Evolutionary conservation across 2,113 vertebrate genomes (phyloP), one percentile per base, ranked within the genome.

Genomic region (Pluvianellus socialis): DNA sequence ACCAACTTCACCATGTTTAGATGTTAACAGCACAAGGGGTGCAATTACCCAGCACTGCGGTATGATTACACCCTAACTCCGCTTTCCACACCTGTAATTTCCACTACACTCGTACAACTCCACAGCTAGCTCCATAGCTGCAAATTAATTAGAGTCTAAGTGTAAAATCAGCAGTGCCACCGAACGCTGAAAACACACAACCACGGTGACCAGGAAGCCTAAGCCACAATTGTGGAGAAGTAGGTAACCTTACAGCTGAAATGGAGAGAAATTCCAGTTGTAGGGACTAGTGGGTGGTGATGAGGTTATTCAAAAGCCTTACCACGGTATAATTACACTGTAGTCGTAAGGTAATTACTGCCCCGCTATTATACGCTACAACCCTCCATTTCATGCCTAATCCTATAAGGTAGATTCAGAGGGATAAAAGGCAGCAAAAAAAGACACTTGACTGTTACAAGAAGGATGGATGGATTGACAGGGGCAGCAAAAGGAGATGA

Each of bases 51-150:
- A 33, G 92, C 42, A 13, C 15, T 2, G 1, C 0, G 13, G 44
- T 13, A 8, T 24, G 73, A 76, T 65, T 87, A 40, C 58, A 52
- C 9, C 6, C 19, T 5, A 58, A 62, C 53, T 35, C 17, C 0
- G 9, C 55, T 73, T 62, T 12, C 83, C 80, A 91, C 74, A 91
- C 96, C 92, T 65, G 23, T 67, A 87, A 95, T 97, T 95, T 94
- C 90, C 63, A 9, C 70, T 18, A 10, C 32, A 1, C 56, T 90
- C 55, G 0, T 7, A 44, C 47, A 40, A 33, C 56, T 89, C 49
- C 68, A 49, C 70, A 68, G 63, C 56, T 33, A 40, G 14, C 47
- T 62, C 59, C 42, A 4, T 0, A 53, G 38, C 42, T 12, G 50
- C 45, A 84, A 71, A 81, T 90, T 94, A 95, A 96, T 92, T 81